phyloP scores from a whole-genome alignment of 30 jellyfish, hydroid and myxozoan genomes.

The Aurelia coerulea region DNA sequence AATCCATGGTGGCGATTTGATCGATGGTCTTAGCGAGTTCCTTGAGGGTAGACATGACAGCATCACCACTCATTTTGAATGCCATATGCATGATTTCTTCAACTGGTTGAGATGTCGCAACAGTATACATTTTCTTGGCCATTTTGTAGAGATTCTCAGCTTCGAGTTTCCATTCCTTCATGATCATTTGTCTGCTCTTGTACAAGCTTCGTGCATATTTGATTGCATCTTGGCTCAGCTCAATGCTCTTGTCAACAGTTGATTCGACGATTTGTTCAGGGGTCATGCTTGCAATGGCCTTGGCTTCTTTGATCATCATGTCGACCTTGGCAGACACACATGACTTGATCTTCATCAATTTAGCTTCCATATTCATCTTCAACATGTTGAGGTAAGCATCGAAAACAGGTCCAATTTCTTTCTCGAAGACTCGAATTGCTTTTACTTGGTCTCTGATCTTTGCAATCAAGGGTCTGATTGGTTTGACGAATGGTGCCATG shows the following conservation, averaged over 20 bases:
- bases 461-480: constrained; percentile 70
- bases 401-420: constrained; percentile 59
- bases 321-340: constrained; percentile 7
- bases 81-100: constrained; percentile 75
- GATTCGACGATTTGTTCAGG: constrained; percentile 69
- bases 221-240: constrained; percentile 55
- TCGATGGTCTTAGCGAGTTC: constrained; percentile 65
- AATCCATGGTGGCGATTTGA: constrained; percentile 81
- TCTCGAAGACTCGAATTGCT: constrained; percentile 59
- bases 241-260: constrained; percentile 53
- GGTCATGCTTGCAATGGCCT: constrained; percentile 64
- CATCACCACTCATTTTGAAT: constrained; percentile 70
- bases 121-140: constrained; percentile 45
- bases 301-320: constrained; percentile 8
- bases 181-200: constrained; percentile 44
- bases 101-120: constrained; percentile 59
- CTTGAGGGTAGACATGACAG: constrained; percentile 51
- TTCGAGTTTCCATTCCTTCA: constrained; percentile 38
- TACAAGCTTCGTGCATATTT: constrained; percentile 22
- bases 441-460: constrained; percentile 70
- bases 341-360: constrained; percentile 5
- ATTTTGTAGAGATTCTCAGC: constrained; percentile 9
- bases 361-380: constrained; percentile 37
- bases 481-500: constrained; percentile 77
- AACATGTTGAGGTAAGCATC: constrained; percentile 24